Percentiles rank a stretch among this genome's conserved stretches.
phyloP scores from a whole-genome alignment of 1,140 invertebrate species.

The Geopemphigus sp. region DNA sequence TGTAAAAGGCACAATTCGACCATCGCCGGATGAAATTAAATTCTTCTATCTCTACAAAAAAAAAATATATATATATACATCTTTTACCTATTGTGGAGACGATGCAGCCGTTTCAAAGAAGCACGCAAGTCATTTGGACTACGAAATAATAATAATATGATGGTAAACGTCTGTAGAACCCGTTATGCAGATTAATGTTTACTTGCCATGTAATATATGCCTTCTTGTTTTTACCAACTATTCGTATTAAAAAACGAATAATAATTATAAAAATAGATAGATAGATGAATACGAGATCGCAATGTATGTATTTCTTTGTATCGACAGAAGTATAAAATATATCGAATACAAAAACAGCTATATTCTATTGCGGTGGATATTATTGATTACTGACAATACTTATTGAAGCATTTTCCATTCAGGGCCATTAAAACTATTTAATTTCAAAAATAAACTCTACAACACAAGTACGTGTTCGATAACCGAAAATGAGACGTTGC shows the following conservation, averaged over 20 bases:
- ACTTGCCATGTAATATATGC: not conserved
- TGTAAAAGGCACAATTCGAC: conserved; percentile 45
- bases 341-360: too few relatives aligned
- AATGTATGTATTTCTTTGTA: too few relatives aligned
- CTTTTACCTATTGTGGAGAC: not conserved
- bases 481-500: too few relatives aligned
- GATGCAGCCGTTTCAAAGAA: conserved; percentile 7
- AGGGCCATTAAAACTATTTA: too few relatives aligned
- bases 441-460: too few relatives aligned
- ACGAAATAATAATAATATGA: conserved; percentile 28
- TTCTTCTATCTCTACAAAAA: conserved; percentile 41
- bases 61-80: not conserved
- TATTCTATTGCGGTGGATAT: too few relatives aligned
- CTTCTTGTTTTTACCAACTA: not conserved
- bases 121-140: conserved; percentile 19
- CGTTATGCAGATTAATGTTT: conserved; percentile 10
- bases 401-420: too few relatives aligned
- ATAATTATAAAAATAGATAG: not conserved
- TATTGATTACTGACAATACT: too few relatives aligned
- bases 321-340: too few relatives aligned
- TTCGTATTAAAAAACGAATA: not conserved
- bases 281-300: not conserved
- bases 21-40: conserved; percentile 46
- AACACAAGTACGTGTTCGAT: too few relatives aligned
- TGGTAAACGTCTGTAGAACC: not conserved